Evolutionary conservation across 35 echinoderm and acorn worm species (phyloP), one percentile per base, ranked within the genome.

Genomic region (Lytechinus pictus): DNA sequence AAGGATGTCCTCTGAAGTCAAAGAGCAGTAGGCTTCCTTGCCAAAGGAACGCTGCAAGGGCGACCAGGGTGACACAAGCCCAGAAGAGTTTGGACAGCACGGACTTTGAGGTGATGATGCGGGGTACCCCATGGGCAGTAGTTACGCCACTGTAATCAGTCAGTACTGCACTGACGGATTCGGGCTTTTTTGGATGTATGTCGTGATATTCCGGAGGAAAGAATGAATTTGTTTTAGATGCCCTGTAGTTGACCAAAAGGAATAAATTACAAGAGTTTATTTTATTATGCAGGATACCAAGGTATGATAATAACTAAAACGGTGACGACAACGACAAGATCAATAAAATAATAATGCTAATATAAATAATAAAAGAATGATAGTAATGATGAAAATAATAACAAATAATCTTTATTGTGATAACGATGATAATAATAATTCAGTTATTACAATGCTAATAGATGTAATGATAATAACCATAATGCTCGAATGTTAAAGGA

Each of bases 41-140:
- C 61, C 89, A 97, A 28, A 95, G 90, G 86, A 99, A 97, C 54
- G 96, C 27, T 6, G 87, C 97, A 10, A 96, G 92, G 14, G 95
- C 95, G 14, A 24, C 28, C 3, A 96, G 87, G 54, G 94, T 94
- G 8, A 99, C 95, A 54, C 92, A 19, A 27, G 72, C 54, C 98
- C 98, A 99, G 55, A 97, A 95, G 54, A 99, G 57, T 61, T 95
- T 95, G 3, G 97, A 52, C 27, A 97, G 33, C n/a, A 57, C 27
- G 4, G 94, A 92, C 19, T 95, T 95, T 8, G 95, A 92, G 27
- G 86, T 61, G 19, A 97, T 96, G 57, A 99, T 97, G 12, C 89
- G 94, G 8, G 98, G 98, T 14, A 99, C 92, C 1, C 98, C 98
- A 28, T 99, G 98, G 24, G 98, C 98, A 0, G 97, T 95, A 11